A percentile compares a stretch with the other conserved stretches of the same genome.
Evolutionary conservation across 2,113 vertebrate genomes (phyloP).

Genomic region (Crotophaga sulcirostris): DNA sequence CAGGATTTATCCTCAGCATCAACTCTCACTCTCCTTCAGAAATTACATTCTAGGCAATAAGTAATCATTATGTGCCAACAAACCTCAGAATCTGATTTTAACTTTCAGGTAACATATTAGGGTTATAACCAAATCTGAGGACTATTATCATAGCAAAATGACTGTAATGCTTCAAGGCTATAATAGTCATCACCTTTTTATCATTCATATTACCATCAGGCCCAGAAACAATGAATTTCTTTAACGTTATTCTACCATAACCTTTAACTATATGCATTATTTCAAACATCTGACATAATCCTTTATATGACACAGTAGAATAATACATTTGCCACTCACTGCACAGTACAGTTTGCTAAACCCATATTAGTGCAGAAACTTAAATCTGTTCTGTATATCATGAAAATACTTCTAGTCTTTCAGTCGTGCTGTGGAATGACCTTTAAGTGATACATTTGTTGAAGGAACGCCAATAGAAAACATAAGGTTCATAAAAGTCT

Average conservation of each 20-base stretch:
- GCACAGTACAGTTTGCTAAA: neutral
- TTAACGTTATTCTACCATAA: constrained; percentile 51
- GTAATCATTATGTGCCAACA: constrained; percentile 20
- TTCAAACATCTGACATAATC: constrained; percentile 40
- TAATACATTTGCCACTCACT: constrained; percentile 6
- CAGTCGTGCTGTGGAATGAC: neutral
- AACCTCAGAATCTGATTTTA: constrained; percentile 47
- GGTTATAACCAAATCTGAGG: constrained; percentile 47
- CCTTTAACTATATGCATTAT: constrained; percentile 48
- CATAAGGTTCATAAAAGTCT: constrained; percentile 24
- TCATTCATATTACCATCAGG: constrained; percentile 42
- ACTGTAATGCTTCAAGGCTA: constrained; percentile 55
- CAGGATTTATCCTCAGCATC: neutral
- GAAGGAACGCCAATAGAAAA: neutral
- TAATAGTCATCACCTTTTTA: constrained; percentile 55
- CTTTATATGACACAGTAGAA: neutral
- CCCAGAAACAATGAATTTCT: constrained; percentile 38
- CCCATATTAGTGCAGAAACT: neutral
- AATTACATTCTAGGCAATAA: constrained; percentile 11
- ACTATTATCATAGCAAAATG: constrained; percentile 64
- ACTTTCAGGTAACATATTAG: constrained; percentile 59
- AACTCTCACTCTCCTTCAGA: neutral
- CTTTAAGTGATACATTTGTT: neutral
- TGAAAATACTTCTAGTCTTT: neutral
- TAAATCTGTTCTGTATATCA: neutral